Conservation (phyloP, 2,888 invertebrate species). For the Nomada hirtipes region DNA sequence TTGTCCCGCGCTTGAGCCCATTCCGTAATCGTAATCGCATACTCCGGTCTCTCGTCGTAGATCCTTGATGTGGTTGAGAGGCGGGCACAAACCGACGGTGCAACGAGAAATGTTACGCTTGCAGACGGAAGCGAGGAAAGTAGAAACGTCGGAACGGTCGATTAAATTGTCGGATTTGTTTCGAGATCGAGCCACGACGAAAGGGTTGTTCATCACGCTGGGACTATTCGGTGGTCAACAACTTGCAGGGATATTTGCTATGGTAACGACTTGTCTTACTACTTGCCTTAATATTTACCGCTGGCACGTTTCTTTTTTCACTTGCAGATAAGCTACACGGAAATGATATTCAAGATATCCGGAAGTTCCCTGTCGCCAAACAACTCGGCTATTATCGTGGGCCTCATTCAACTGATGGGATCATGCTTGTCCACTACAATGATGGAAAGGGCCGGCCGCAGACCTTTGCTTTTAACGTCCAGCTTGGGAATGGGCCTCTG, state of each 20-base stretch:
- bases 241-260: slow-evolving; percentile 83
- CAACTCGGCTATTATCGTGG: slow-evolving; percentile 87
- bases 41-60: slow-evolving; percentile 53
- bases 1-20: background rate
- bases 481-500: slow-evolving; percentile 81
- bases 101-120: slow-evolving; percentile 76
- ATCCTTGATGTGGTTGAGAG: slow-evolving; percentile 77
- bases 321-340: slow-evolving; percentile 85
- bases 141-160: slow-evolving; percentile 43
- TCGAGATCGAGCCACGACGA: slow-evolving; percentile 79
- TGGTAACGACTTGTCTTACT: slow-evolving; percentile 73
- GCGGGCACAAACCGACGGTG: slow-evolving; percentile 71
- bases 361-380: slow-evolving; percentile 85
- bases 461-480: slow-evolving; percentile 84
- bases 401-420: slow-evolving; percentile 85
- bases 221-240: slow-evolving; percentile 84
- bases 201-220: slow-evolving; percentile 81
- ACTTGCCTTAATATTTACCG: background rate
- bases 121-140: slow-evolving; percentile 72
- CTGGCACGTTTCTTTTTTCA: background rate
- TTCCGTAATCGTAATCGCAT: background rate
- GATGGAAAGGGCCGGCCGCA: slow-evolving; percentile 87
- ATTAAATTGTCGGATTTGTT: slow-evolving; percentile 80
- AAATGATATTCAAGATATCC: slow-evolving; percentile 85
- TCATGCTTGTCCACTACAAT: slow-evolving; percentile 84